Base-by-base conservation (phyloP, 1,140 invertebrate genomes). In the Pygmarrhopalites habei region DNA sequence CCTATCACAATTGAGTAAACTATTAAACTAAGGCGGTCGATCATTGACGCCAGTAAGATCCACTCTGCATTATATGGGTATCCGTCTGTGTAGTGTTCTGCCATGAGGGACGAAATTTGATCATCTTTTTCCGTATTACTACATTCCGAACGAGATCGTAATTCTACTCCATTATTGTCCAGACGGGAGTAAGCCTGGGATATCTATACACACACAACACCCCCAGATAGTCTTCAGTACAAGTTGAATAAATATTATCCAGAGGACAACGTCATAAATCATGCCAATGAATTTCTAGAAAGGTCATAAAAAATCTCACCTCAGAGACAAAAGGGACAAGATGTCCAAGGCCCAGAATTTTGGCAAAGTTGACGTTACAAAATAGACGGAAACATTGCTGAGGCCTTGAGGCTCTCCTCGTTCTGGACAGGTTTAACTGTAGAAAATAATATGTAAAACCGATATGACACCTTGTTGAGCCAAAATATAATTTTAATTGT, bases 341-440 rank as follows among this genome's bases (percentile, higher is more conserved):
- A 39, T 67, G 62, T 5, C 69, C 62, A 21, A 72, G 46, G 14
- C 71, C 71, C 44, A 86, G 73, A 52, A 78, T 74, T 59, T 74
- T 75, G 47, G 82, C 81, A 14, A 82, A 72, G 23, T 72, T 75
- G 17, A 81, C 80, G 15, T 80, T 77, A 2, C 85, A 72, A 12
- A 81, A 62, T 35, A 77, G 74, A 72, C 79, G 81, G 0, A 85
- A 71, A 26, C 77, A 74, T 69, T 81, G 80, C 2, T 83, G 84
- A 28, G 84, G 69, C 1, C 78, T 76, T 17, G 72, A 73, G 60
- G 76, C 77, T 64, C 79, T 78, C 58, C 75, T 74, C 62, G 75
- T 76, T 46, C 77, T 75, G 0, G 81, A 75, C 56, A 84, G 65
- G 43, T 83, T 82, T 25, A 85, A 78, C n/a, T n/a, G n/a, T n/a